Evolutionary conservation across 2,113 vertebrate species (phyloP).

Genomic region (Ceyx cyanopectus): DNA sequence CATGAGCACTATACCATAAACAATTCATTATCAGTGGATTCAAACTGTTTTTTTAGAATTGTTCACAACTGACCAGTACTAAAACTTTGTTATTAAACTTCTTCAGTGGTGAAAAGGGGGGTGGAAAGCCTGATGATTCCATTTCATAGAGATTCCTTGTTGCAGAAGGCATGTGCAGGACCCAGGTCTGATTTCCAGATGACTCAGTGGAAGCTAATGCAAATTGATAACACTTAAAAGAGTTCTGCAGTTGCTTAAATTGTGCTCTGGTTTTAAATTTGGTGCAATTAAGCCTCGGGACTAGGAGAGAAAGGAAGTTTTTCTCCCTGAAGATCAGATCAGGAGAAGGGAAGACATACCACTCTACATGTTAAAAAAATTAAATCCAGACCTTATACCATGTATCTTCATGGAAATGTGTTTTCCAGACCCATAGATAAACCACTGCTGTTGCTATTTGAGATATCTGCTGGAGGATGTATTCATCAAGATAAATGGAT

Average conservation of each 20-base stretch:
- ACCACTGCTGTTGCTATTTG: slow-evolving; percentile 46
- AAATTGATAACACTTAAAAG: background rate
- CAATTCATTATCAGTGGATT: background rate
- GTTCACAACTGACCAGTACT: background rate
- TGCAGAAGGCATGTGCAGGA: background rate
- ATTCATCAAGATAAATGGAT: slow-evolving; percentile 82
- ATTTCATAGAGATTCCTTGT: background rate
- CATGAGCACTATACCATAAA: background rate
- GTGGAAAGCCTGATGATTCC: rapidly evolving
- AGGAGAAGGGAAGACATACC: background rate
- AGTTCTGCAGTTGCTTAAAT: background rate
- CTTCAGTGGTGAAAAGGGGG: background rate
- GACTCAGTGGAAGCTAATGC: background rate
- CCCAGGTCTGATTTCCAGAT: background rate
- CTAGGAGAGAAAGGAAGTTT: background rate
- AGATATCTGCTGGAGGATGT: slow-evolving; percentile 73
- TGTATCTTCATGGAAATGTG: background rate
- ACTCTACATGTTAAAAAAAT: background rate
- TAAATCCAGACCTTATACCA: background rate
- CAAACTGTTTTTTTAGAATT: background rate
- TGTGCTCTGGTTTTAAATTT: background rate
- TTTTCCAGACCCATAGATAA: slow-evolving; percentile 44
- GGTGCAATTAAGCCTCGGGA: background rate
- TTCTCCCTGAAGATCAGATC: background rate
- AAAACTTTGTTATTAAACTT: background rate